A percentile compares a stretch with the other conserved stretches of the same genome.
Evolutionary conservation across 2,888 invertebrate genomes (phyloP).

Genomic region (Erpobdella octoculata): DNA sequence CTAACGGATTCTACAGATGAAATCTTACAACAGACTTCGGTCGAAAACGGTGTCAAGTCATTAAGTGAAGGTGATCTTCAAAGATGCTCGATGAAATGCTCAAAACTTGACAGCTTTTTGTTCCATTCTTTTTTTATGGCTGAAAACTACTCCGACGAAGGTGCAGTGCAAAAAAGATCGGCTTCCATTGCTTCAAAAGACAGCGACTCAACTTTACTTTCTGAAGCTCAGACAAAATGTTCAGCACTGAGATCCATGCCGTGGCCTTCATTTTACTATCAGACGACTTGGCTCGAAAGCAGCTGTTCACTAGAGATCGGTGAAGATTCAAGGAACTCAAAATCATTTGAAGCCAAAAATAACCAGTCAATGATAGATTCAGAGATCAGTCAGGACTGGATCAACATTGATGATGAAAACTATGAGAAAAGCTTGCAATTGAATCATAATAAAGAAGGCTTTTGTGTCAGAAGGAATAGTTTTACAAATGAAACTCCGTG

Average conservation of each 20-base stretch:
- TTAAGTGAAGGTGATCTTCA: not conserved
- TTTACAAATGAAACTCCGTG: too few relatives aligned
- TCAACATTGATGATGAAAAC: conserved; percentile 11
- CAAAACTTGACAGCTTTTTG: not conserved
- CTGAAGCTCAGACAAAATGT: not conserved
- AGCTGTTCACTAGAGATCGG: conserved; percentile 10
- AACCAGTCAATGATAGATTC: not conserved
- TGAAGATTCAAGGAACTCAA: not conserved
- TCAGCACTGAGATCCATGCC: not conserved
- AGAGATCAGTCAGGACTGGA: conserved; percentile 5
- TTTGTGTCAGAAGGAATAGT: too few relatives aligned
- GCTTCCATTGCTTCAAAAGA: not conserved
- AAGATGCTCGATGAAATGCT: not conserved
- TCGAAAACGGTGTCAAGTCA: not conserved
- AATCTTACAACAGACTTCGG: not conserved
- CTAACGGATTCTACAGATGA: too few relatives aligned
- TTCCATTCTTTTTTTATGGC: not conserved
- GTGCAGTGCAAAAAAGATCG: not conserved
- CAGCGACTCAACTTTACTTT: not conserved
- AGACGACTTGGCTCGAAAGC: conserved; percentile 23
- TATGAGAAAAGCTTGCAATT: too few relatives aligned
- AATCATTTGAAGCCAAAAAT: not conserved
- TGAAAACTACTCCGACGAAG: too few relatives aligned
- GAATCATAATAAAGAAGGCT: too few relatives aligned
- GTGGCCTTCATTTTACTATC: conserved; percentile 14